Evolutionary conservation across 2,888 invertebrate genomes (phyloP).

Genomic region (Thera obeliscata): DNA sequence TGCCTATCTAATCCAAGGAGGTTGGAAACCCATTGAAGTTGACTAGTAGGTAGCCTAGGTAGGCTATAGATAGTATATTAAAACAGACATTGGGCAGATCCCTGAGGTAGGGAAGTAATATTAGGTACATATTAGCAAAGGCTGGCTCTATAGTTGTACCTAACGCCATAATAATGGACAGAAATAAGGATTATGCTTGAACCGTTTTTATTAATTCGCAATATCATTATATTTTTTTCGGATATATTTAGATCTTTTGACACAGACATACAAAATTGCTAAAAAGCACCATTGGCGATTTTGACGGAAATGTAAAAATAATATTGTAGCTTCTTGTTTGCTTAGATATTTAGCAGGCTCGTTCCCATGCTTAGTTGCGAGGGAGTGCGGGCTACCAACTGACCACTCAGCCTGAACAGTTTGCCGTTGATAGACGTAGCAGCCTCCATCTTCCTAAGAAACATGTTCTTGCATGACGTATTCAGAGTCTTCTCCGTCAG

Average conservation of each 20-base stretch:
- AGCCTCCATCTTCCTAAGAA: constrained; percentile 77
- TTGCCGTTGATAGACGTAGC: constrained; percentile 72
- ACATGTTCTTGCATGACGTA: constrained; percentile 68
- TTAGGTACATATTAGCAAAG: no score
- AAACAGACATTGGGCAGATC: no score
- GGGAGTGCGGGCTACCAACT: constrained; percentile 60
- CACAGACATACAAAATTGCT: not conserved
- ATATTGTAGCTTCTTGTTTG: not conserved
- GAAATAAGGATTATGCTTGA: not conserved
- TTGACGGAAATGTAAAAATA: not conserved
- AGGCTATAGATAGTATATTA: no score
- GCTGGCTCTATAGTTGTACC: no score
- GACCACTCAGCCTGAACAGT: constrained; percentile 69
- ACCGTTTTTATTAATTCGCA: not conserved
- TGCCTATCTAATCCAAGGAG: no score
- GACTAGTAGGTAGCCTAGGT: no score
- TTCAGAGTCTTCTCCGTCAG: constrained; percentile 72
- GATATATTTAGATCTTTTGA: no score
- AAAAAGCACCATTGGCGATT: not conserved
- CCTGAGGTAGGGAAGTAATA: no score
- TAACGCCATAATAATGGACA: no score
- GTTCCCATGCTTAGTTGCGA: constrained; percentile 65
- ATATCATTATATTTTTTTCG: not conserved
- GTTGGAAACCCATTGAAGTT: no score
- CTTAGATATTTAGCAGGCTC: constrained; percentile 46